Percentiles rank a stretch among this genome's conserved stretches.
These are phyloP conservation scores for Ammodytes dubius DNA, from an alignment of 2,113 vertebrate species.

Conservation along the genomic window DNA sequence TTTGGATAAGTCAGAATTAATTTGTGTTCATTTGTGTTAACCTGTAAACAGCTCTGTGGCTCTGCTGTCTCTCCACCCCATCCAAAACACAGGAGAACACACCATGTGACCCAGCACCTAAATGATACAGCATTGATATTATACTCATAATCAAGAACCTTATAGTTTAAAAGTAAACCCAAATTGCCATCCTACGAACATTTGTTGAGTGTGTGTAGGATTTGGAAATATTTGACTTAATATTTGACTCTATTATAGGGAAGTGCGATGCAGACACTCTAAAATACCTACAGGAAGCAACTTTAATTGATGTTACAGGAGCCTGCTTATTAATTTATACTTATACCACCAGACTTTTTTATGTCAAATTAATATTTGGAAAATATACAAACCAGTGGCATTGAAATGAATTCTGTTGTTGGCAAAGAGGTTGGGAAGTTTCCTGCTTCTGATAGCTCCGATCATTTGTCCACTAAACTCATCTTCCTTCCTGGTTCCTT, in stretches of 20 bases:
- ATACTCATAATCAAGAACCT: not conserved
- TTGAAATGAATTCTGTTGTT: constrained; percentile 84
- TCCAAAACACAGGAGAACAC: constrained; percentile 95
- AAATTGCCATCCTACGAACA: not conserved
- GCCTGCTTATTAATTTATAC: not conserved
- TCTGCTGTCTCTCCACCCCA: constrained; percentile 94
- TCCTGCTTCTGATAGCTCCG: constrained; percentile 89
- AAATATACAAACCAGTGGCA: constrained; percentile 73
- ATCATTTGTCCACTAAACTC: constrained; percentile 47
- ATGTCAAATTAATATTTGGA: not conserved
- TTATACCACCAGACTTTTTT: not conserved
- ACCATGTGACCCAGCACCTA: constrained; percentile 94
- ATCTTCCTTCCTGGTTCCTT: constrained; percentile 70
- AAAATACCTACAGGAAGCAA: not conserved
- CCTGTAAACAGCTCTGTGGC: constrained; percentile 92
- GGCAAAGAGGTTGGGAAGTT: constrained; percentile 96
- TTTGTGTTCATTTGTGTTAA: constrained; percentile 41
- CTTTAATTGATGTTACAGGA: not conserved
- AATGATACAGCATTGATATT: constrained; percentile 27
- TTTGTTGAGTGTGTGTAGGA: not conserved
- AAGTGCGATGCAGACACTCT: not conserved
- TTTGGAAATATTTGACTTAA: not conserved
- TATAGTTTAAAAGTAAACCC: not conserved
- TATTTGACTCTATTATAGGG: no score
- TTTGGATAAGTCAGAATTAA: not conserved